phyloP scores from a whole-genome alignment of 2,888 invertebrate species.

The Exephanes ischioxanthus region DNA sequence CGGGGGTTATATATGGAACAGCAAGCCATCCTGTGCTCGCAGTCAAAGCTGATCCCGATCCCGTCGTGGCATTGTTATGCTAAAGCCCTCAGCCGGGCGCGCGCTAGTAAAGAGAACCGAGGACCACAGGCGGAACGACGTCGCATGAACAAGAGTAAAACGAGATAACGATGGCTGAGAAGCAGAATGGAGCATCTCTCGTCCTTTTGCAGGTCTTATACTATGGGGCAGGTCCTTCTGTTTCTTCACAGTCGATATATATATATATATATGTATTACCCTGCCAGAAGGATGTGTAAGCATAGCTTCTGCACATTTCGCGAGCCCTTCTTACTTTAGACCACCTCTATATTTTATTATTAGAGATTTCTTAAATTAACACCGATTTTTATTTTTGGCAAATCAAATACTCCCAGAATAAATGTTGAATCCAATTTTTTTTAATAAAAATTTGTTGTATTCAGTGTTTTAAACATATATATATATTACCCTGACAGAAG shows the following conservation, averaged over 20 bases:
- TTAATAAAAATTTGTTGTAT: background rate
- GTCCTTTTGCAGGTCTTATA: background rate
- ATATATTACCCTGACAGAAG: background rate
- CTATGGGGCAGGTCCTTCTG: background rate
- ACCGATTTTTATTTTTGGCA: too few relatives aligned
- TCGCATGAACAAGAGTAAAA: constrained; percentile 41
- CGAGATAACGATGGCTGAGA: constrained; percentile 6
- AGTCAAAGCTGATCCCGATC: constrained; percentile 70
- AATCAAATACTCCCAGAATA: background rate
- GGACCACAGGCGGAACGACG: constrained; percentile 20
- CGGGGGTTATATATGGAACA: constrained; percentile 19
- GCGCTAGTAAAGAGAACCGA: constrained; percentile 42
- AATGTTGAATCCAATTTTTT: background rate
- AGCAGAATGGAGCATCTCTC: background rate
- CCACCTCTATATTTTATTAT: too few relatives aligned
- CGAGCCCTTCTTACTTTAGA: too few relatives aligned
- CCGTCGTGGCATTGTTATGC: constrained; percentile 71
- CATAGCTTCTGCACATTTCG: too few relatives aligned
- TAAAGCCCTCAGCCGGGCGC: constrained; percentile 63
- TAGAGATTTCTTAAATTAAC: too few relatives aligned
- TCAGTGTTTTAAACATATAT: background rate
- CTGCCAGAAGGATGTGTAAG: background rate
- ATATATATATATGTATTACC: background rate
- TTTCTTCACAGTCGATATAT: background rate
- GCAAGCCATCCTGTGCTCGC: constrained; percentile 52